phyloP scores from a whole-genome alignment of 37 sponge, comb jelly and placozoan species.

The Cliona cf. orientalis region DNA sequence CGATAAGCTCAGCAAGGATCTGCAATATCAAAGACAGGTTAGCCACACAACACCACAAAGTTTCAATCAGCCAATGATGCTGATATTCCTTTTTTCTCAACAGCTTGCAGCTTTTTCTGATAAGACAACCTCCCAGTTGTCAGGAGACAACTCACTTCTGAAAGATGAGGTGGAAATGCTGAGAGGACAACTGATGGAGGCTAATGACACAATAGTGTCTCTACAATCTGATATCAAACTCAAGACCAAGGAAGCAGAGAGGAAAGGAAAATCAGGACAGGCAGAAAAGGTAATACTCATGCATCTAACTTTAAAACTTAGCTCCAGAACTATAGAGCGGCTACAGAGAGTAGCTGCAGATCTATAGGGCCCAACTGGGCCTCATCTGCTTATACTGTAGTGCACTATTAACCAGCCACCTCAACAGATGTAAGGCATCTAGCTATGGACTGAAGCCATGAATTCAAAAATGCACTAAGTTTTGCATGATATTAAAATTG shows the following conservation, averaged over 20 bases:
- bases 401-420: too few species aligned
- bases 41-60: not conserved
- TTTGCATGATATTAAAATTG: too few species aligned
- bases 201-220: not conserved
- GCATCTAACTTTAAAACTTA: too few species aligned
- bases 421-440: too few species aligned
- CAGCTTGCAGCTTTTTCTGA: constrained; percentile 5
- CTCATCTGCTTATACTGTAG: too few species aligned
- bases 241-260: not conserved
- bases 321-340: too few species aligned
- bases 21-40: constrained; percentile 36
- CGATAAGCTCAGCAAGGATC: constrained; percentile 11
- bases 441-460: too few species aligned
- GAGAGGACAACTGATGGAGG: constrained; percentile 12
- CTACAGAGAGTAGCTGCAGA: too few species aligned
- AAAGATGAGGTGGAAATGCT: constrained; percentile 20
- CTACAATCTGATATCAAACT: not conserved
- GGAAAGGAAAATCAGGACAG: too few species aligned
- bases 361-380: too few species aligned
- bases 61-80: not conserved
- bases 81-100: not conserved
- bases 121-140: not conserved
- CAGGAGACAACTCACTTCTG: constrained; percentile 20
- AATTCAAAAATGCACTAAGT: too few species aligned
- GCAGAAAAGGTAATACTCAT: too few species aligned